phyloP scores from a whole-genome alignment of 2,888 invertebrate species.

The Synergus umbraculus region DNA sequence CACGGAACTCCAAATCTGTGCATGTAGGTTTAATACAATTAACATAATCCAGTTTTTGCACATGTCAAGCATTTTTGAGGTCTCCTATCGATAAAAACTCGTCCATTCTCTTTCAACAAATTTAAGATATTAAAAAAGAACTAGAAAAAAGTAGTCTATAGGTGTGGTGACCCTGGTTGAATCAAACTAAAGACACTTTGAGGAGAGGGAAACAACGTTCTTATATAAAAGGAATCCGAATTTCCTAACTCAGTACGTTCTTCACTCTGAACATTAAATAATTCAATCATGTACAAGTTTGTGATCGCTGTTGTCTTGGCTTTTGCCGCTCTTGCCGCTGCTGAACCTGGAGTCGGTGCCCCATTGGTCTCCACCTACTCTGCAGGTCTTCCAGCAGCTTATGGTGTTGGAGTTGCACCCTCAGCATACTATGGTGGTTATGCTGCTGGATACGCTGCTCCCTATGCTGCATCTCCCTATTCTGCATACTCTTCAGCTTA shows the following conservation, averaged over 20 bases:
- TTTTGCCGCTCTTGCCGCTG: constrained; percentile 75
- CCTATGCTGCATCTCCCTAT: not conserved
- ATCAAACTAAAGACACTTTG: too few relatives aligned
- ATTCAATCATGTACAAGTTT: constrained; percentile 60
- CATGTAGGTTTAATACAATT: too few relatives aligned
- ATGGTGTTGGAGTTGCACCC: constrained; percentile 68
- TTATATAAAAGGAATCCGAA: constrained; percentile 11
- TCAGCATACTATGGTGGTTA: constrained; percentile 44
- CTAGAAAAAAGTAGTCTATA: too few relatives aligned
- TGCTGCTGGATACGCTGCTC: not conserved
- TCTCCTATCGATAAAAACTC: too few relatives aligned
- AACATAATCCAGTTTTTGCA: too few relatives aligned
- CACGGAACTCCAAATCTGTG: too few relatives aligned
- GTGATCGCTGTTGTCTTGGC: constrained; percentile 64
- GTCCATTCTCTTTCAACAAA: too few relatives aligned
- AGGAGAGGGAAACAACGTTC: too few relatives aligned
- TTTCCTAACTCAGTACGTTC: not conserved
- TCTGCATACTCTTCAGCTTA: not conserved
- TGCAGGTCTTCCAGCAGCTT: constrained; percentile 61
- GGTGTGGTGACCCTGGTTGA: too few relatives aligned
- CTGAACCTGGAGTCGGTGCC: constrained; percentile 69
- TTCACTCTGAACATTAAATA: constrained; percentile 10
- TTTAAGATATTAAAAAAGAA: too few relatives aligned
- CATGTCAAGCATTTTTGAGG: too few relatives aligned
- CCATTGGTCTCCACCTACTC: constrained; percentile 63